phyloP scores from a whole-genome alignment of 2,797 vertebrate genomes.

The Discoglossus pictus region DNA sequence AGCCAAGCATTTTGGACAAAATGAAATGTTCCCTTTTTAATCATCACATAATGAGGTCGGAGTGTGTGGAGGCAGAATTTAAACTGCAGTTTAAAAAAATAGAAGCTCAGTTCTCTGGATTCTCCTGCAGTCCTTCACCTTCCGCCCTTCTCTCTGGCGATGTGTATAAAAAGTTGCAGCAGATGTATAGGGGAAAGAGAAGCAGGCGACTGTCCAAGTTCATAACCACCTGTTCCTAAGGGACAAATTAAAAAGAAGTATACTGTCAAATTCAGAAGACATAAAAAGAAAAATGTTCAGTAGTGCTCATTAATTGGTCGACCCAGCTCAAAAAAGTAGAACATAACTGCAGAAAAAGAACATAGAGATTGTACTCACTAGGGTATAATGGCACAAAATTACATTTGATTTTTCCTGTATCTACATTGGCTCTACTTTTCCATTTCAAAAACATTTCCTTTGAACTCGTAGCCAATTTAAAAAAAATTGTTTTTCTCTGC shows the following conservation, averaged over 20 bases:
- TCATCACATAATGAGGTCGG: not conserved
- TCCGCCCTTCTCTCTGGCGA: conserved; percentile 79
- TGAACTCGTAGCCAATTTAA: no score
- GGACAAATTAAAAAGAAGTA: conserved; percentile 31
- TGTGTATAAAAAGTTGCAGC: conserved; percentile 95
- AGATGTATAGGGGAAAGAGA: conserved; percentile 91
- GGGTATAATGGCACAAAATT: no score
- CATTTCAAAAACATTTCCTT: no score
- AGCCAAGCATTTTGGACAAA: not conserved
- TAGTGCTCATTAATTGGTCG: no score
- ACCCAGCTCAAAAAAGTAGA: no score
- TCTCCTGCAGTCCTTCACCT: conserved; percentile 62
- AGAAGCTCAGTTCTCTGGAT: conserved; percentile 23
- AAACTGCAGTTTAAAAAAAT: no score
- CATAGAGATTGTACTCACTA: no score
- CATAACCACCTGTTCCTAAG: conserved; percentile 94
- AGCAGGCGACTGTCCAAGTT: conserved; percentile 91
- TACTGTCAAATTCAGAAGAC: not conserved
- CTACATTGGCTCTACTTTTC: no score
- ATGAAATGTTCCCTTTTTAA: conserved; percentile 24
- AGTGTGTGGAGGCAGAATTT: not conserved
- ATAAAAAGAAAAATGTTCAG: not conserved
- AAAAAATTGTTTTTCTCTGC: no score
- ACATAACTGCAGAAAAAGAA: no score
- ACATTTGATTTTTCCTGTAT: no score